Evolutionary conservation across 2,888 invertebrate genomes (phyloP).

Genomic region (Sinopyrophorus schimmeli): DNA sequence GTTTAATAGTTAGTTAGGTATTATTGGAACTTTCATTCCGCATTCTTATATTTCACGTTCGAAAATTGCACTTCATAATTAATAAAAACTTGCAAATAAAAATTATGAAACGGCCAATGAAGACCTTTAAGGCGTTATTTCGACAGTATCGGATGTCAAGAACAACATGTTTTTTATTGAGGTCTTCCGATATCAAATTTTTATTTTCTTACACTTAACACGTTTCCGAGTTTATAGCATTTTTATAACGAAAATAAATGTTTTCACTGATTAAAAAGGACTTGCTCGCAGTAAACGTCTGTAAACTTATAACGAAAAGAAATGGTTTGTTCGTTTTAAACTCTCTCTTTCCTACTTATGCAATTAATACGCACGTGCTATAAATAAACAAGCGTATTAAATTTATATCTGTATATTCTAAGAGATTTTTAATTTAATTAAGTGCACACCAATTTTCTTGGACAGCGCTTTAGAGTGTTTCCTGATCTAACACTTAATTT

Average conservation of each 20-base stretch:
- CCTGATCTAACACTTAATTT: too few relatives aligned
- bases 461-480: too few relatives aligned
- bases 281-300: neutral
- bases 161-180: neutral
- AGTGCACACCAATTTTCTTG: too few relatives aligned
- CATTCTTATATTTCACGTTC: neutral
- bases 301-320: slow-evolving; percentile 5
- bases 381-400: neutral
- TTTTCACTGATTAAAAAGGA: neutral
- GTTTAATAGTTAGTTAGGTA: too few relatives aligned
- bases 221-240: neutral
- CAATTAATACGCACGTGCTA: slow-evolving; percentile 8
- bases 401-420: too few relatives aligned
- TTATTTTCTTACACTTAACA: neutral
- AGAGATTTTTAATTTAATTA: too few relatives aligned
- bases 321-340: slow-evolving; percentile 6
- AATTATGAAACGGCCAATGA: too few relatives aligned
- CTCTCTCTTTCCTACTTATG: slow-evolving; percentile 20
- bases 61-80: too few relatives aligned
- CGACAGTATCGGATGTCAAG: too few relatives aligned
- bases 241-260: neutral
- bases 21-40: slow-evolving; percentile 7
- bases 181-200: neutral
- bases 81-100: slow-evolving; percentile 3
- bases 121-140: too few relatives aligned